phyloP scores from a whole-genome alignment of 2,113 vertebrate genomes.

The Mastomys coucha region DNA sequence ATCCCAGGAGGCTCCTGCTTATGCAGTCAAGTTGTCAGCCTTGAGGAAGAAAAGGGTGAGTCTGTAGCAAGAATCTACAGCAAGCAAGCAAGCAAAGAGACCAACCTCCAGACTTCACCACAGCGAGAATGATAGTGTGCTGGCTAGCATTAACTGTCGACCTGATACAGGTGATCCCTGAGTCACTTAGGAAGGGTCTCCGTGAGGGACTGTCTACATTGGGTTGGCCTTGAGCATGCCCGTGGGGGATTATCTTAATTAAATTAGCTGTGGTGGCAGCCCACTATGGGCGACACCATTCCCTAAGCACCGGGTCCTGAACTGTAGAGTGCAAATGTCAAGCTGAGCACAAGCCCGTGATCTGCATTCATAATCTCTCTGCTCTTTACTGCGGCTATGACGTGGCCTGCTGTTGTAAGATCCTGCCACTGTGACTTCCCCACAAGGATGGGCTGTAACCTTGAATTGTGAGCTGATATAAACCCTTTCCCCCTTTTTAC shows the following conservation, averaged over 20 bases:
- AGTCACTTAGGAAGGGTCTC: background rate
- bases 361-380: background rate
- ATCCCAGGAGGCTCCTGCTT: background rate
- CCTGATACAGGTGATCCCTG: too few species aligned
- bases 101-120: too few species aligned
- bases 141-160: background rate
- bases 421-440: background rate
- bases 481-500: background rate
- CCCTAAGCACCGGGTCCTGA: background rate
- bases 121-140: too few species aligned
- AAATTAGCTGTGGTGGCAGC: background rate
- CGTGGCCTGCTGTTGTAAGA: background rate
- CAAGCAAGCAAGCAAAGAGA: background rate
- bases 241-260: background rate
- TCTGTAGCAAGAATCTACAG: background rate
- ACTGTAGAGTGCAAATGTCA: background rate
- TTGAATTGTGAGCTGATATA: background rate
- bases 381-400: background rate
- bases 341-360: background rate
- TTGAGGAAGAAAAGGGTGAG: fast-evolving
- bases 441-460: background rate
- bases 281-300: background rate
- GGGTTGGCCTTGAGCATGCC: background rate
- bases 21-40: background rate
- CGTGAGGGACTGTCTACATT: background rate